Percentiles rank a stretch among this genome's conserved stretches.
phyloP scores from a whole-genome alignment of 64 coral and sea anemone genomes.

The Trachythela sp. region DNA sequence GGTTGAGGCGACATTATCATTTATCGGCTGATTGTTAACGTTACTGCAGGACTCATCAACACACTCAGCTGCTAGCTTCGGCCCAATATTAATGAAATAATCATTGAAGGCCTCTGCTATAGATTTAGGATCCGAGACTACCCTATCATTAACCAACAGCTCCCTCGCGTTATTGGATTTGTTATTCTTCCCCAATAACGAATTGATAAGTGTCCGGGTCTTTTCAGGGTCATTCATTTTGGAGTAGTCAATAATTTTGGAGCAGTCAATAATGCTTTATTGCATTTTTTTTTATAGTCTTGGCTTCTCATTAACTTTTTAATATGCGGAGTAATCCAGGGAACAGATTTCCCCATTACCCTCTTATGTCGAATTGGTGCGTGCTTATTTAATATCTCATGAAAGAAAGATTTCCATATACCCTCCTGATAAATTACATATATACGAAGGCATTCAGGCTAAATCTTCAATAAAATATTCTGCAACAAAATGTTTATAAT shows the following conservation, averaged over 20 bases:
- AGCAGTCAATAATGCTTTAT: too few relatives aligned
- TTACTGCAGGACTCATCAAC: too few relatives aligned
- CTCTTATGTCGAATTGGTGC: slow-evolving; percentile 41
- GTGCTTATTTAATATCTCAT: slow-evolving; percentile 28
- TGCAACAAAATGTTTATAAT: slow-evolving; percentile 22
- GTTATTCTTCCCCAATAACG: too few relatives aligned
- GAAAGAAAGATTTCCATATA: slow-evolving; percentile 30
- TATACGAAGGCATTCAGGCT: not conserved
- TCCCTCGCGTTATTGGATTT: too few relatives aligned
- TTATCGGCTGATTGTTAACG: too few relatives aligned
- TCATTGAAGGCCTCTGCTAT: too few relatives aligned
- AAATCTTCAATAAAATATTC: slow-evolving; percentile 28
- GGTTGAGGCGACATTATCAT: too few relatives aligned
- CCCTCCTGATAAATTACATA: not conserved
- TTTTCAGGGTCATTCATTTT: slow-evolving; percentile 27
- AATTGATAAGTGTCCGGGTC: too few relatives aligned
- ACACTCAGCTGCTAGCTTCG: too few relatives aligned
- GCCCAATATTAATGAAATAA: too few relatives aligned
- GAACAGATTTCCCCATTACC: slow-evolving; percentile 18
- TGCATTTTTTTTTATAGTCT: slow-evolving; percentile 53
- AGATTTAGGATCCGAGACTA: too few relatives aligned
- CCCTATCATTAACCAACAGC: too few relatives aligned
- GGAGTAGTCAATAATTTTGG: slow-evolving; percentile 30
- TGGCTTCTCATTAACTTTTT: slow-evolving; percentile 23
- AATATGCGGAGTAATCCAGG: slow-evolving; percentile 41